A percentile compares a stretch with the other conserved stretches of the same genome.
phyloP scores from a whole-genome alignment of 2,113 vertebrate species.

The Cichladusa arquata region DNA sequence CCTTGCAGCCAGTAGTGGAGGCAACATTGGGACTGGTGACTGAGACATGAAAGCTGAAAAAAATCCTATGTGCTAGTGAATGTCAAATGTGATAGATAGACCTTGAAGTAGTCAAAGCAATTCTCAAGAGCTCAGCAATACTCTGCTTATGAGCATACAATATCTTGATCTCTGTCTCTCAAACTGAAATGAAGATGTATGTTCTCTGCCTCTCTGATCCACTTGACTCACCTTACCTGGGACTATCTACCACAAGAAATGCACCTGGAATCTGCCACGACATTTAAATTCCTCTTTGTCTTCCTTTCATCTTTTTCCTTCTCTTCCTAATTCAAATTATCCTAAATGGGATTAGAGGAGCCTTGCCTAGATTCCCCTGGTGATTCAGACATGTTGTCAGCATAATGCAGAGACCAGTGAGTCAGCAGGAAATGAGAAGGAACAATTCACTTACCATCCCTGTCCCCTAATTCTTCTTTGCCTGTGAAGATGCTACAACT shows the following conservation, averaged over 20 bases:
- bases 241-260: neutral
- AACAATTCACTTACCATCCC: neutral
- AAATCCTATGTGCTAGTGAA: neutral
- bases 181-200: slow-evolving; percentile 29
- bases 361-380: neutral
- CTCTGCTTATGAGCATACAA: neutral
- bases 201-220: neutral
- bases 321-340: neutral
- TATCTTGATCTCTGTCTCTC: neutral
- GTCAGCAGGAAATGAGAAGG: neutral
- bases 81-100: slow-evolving; percentile 57
- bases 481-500: neutral
- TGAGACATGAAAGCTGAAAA: neutral
- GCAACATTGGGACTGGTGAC: neutral
- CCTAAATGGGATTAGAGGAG: neutral
- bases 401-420: neutral
- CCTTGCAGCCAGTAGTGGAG: neutral
- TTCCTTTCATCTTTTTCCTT: neutral
- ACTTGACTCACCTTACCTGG: neutral
- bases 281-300: neutral
- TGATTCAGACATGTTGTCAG: neutral
- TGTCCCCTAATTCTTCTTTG: neutral
- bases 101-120: slow-evolving; percentile 29
- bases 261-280: neutral
- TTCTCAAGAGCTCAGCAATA: slow-evolving; percentile 46